Percentiles rank a stretch among this genome's conserved stretches.
phyloP scores from a whole-genome alignment of 2,113 vertebrate species.

The Gallinago media region DNA sequence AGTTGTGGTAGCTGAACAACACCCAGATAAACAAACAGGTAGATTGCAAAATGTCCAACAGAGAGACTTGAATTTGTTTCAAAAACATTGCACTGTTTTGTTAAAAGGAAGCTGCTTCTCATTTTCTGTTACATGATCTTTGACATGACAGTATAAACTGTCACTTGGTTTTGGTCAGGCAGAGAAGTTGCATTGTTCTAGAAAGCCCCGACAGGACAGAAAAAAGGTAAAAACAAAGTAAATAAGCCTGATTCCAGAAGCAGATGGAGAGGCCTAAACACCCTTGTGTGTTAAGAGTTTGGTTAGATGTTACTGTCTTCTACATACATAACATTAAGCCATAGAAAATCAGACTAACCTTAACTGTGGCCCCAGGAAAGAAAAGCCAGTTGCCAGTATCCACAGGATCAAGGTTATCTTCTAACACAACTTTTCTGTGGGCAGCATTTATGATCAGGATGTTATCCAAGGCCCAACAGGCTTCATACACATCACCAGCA shows the following conservation, averaged over 20 bases:
- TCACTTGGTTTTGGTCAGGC: neutral
- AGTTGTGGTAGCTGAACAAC: neutral
- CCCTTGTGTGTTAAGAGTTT: neutral
- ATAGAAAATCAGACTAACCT: constrained; percentile 81
- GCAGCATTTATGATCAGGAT: constrained; percentile 91
- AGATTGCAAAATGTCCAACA: neutral
- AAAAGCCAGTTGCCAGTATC: constrained; percentile 99
- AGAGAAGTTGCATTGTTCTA: constrained; percentile 10
- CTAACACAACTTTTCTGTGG: constrained; percentile 87
- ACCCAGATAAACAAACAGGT: neutral
- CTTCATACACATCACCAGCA: constrained; percentile 90
- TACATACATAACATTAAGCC: neutral
- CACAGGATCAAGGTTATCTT: constrained; percentile 93
- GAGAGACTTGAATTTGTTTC: neutral
- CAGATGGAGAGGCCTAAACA: neutral
- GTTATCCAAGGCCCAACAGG: constrained; percentile 97
- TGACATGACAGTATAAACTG: neutral
- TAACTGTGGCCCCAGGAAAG: constrained; percentile 96
- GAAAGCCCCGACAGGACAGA: neutral
- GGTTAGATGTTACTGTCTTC: neutral
- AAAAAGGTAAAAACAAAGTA: neutral
- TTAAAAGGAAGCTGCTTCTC: neutral
- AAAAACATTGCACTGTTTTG: neutral
- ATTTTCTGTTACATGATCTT: constrained; percentile 27
- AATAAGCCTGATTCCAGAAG: neutral